A percentile compares a stretch with the other conserved stretches of the same genome.
These are phyloP conservation scores for Anniella stebbinsi DNA, from an alignment of 2,797 vertebrate species.

Conservation along the genomic window DNA sequence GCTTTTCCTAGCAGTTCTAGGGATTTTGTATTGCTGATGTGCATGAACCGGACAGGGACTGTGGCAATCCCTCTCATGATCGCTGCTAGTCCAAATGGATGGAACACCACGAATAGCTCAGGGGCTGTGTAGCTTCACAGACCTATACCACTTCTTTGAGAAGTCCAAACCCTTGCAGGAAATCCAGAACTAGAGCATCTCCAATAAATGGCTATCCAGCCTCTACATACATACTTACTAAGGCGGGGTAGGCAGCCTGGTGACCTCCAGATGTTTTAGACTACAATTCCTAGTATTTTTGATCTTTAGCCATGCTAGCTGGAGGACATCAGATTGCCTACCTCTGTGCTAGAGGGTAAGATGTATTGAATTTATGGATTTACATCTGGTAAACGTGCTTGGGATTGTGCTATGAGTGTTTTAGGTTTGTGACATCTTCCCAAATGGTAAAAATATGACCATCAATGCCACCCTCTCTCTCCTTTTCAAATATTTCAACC, in stretches of 20 bases:
- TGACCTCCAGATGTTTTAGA: background rate
- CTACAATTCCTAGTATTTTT: background rate
- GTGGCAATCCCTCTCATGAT: background rate
- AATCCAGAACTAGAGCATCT: no score
- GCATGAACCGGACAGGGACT: background rate
- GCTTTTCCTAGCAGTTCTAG: background rate
- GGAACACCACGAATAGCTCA: background rate
- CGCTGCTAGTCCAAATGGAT: background rate
- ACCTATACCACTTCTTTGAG: background rate
- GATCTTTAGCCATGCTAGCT: no score
- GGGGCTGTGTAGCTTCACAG: background rate
- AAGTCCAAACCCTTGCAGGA: no score
- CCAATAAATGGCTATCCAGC: no score
- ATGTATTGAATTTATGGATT: background rate
- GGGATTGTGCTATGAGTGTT: background rate
- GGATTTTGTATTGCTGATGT: background rate
- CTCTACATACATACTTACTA: no score
- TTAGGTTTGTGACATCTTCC: constrained; percentile 36
- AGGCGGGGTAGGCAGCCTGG: no score
- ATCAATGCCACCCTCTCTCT: background rate
- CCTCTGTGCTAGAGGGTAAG: no score
- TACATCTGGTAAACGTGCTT: background rate
- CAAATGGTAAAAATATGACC: background rate
- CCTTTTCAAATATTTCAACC: constrained; percentile 14
- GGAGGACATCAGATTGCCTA: no score